Base-by-base conservation (phyloP, 2,888 invertebrate species). In the Himalopsyche tibetana region DNA sequence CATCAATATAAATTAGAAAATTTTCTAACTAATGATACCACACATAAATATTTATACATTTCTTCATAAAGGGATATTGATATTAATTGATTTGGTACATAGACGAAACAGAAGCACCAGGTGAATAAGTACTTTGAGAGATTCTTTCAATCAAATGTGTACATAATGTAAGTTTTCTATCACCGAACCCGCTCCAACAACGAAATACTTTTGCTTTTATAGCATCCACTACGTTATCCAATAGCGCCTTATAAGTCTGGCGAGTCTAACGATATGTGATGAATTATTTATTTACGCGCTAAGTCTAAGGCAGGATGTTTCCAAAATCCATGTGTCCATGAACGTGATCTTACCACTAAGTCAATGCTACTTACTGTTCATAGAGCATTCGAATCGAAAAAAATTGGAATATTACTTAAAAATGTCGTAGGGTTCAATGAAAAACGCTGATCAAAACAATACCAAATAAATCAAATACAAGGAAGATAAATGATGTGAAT, bases 331-430 rank as follows among this genome's bases (percentile, higher is more conserved):
- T 63, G 36, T 8, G 38, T 80, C 80, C 38, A 80, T 42, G 42
- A 80, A 80, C 80, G 80, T 80, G 80, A 80, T 80, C 80, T 80
- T 15, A 80, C 80, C 80, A 36, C 38, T 42, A 63, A 63, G 63
- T 63, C 63, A 63, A 63, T 63, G 63, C 63, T 63, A 63, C 63
- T 63, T 63, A 63, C 63, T 63, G 63, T 63, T 63, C 63, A 63
- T 63, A 17, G 28, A 19, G 19, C 11, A 63, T 63, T 63, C 19
- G 28, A 63, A 5, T 63, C 5, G 6, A 63, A 63, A 8, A 11
- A 63, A 19, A 8, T 63, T 19, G 19, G 6, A 63, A 63, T 63
- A 63, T 19, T 63, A 19, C 19, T 63, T 56, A 19, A 4, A 19
- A 63, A 63, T 63, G 63, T 63, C 63, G 19, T 19, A 63, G 63